These are phyloP conservation scores for Syngnathoides biaculeatus DNA, from an alignment of 2,113 vertebrate species.

Conservation along the genomic window DNA sequence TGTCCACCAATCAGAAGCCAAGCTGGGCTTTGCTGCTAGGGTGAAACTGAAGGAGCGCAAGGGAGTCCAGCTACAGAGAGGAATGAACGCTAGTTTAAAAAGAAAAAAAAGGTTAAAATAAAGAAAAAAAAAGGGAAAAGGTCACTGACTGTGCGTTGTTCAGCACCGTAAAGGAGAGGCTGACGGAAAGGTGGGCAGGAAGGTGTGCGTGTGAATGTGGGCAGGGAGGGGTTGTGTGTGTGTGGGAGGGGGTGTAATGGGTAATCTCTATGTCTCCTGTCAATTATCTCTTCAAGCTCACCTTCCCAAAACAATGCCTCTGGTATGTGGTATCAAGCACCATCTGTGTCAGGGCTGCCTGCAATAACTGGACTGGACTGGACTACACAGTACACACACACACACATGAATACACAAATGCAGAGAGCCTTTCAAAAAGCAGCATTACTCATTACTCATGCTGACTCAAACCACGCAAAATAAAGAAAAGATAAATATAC, in stretches of 20 bases:
- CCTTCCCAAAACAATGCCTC: slow-evolving; percentile 80
- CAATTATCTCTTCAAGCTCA: slow-evolving; percentile 77
- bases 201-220: slow-evolving; percentile 31
- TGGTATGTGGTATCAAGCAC: slow-evolving; percentile 80
- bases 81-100: slow-evolving; percentile 7
- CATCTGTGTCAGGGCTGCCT: slow-evolving; percentile 79
- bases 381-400: slow-evolving; percentile 13
- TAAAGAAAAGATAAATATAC: not conserved
- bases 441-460: slow-evolving; percentile 43
- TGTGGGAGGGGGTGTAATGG: slow-evolving; percentile 45
- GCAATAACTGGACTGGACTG: slow-evolving; percentile 78
- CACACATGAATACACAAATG: slow-evolving; percentile 1
- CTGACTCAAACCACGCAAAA: slow-evolving; percentile 49
- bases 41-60: slow-evolving; percentile 64
- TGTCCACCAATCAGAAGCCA: slow-evolving; percentile 68
- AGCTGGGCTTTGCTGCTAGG: slow-evolving; percentile 76
- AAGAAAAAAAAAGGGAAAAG: slow-evolving; percentile 35
- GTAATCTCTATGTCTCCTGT: slow-evolving; percentile 68
- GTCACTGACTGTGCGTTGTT: not conserved
- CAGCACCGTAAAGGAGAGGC: slow-evolving; percentile 30
- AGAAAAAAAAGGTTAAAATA: slow-evolving; percentile 27
- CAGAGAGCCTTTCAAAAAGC: slow-evolving; percentile 14
- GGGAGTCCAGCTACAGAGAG: slow-evolving; percentile 30
- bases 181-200: slow-evolving; percentile 56
- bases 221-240: slow-evolving; percentile 19